These are phyloP conservation scores for Caenorhabditis remanei DNA, from an alignment of 1,140 invertebrate species.

Conservation along the genomic window DNA sequence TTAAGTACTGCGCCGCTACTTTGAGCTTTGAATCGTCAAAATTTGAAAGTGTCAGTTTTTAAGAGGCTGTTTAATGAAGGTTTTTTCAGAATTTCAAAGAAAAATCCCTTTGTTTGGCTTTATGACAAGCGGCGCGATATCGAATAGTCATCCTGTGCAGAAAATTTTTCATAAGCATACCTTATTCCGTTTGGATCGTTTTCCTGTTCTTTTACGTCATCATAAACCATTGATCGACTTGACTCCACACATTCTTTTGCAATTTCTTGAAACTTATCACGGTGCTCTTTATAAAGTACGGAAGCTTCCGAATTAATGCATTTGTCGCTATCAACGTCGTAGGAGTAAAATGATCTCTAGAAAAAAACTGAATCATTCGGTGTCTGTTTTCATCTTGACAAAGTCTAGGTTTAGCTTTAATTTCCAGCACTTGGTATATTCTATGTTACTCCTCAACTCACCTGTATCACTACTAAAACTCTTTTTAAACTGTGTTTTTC, in stretches of 20 bases:
- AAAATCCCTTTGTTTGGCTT: no score
- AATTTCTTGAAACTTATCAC: constrained; percentile 39
- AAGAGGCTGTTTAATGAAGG: no score
- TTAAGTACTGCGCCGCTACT: no score
- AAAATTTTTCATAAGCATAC: not conserved
- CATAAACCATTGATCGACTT: constrained; percentile 29
- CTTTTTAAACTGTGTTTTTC: constrained; percentile 19
- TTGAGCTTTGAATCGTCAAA: no score
- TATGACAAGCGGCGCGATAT: no score
- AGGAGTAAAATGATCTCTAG: constrained; percentile 46
- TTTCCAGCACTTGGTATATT: not conserved
- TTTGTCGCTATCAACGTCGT: constrained; percentile 22
- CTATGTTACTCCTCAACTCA: not conserved
- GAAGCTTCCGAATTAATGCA: constrained; percentile 32
- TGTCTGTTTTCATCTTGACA: no score
- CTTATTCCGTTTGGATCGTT: constrained; percentile 1
- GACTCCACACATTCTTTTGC: constrained; percentile 33
- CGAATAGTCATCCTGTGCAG: no score
- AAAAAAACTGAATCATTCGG: not conserved
- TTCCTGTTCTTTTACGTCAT: not conserved
- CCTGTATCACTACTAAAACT: constrained; percentile 27
- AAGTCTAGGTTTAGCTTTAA: not conserved
- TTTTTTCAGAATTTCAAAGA: not conserved
- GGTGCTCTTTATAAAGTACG: constrained; percentile 13
- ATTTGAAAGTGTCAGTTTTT: no score